phyloP scores from a whole-genome alignment of 2,113 vertebrate genomes.

The Xyrauchen texanus region DNA sequence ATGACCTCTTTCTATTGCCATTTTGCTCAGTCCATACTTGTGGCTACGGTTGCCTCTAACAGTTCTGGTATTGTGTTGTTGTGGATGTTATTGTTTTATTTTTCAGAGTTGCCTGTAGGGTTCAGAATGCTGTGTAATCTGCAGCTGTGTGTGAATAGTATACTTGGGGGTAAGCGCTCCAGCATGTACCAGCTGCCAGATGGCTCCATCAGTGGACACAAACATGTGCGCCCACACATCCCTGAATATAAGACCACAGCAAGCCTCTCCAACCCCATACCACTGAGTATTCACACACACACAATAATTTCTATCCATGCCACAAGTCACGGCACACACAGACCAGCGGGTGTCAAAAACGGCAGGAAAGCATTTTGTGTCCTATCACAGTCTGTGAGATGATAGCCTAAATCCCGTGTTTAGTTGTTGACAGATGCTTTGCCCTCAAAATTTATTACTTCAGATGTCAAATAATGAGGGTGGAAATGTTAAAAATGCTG shows the following conservation, averaged over 20 bases:
- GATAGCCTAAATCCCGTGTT: neutral
- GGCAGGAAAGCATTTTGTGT: neutral
- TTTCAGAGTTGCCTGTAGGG: constrained; percentile 51
- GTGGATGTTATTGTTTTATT: constrained; percentile 35
- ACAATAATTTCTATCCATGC: constrained; percentile 18
- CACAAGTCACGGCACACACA: constrained; percentile 14
- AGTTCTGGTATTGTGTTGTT: constrained; percentile 35
- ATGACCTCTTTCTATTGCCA: constrained; percentile 1
- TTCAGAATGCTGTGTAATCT: constrained; percentile 64
- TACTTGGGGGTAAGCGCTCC: constrained; percentile 53
- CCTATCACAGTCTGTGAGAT: neutral
- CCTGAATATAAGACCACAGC: neutral
- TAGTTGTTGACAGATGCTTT: constrained; percentile 15
- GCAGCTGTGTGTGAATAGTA: constrained; percentile 68
- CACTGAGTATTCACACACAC: constrained; percentile 23
- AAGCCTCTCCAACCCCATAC: neutral
- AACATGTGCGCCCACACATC: neutral
- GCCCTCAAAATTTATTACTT: neutral
- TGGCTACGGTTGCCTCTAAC: constrained; percentile 13
- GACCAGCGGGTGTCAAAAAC: constrained; percentile 12
- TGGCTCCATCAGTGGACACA: constrained; percentile 58
- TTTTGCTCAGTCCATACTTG: constrained; percentile 1
- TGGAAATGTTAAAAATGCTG: too few species aligned
- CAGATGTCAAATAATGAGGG: too few species aligned
- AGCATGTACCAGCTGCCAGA: constrained; percentile 66